A percentile compares a stretch with the other conserved stretches of the same genome.
Conservation (phyloP, 1,140 invertebrate genomes). For the Neodiprion fabricii region DNA sequence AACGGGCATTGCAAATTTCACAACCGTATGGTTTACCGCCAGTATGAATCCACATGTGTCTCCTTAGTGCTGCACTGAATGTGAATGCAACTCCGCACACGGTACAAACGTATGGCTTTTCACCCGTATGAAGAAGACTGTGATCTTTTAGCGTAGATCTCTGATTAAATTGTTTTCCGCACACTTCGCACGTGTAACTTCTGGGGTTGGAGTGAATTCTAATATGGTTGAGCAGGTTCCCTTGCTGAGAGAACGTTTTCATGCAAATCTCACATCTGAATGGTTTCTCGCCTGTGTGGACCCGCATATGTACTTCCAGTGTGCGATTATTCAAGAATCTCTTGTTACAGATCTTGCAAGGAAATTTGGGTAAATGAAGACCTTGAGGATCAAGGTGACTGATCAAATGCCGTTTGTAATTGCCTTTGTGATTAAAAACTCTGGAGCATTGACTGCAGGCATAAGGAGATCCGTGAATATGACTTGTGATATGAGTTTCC, state of each 20-base stretch:
- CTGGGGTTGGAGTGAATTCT: conserved; percentile 64
- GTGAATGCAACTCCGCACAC: conserved; percentile 59
- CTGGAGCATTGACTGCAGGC: conserved; percentile 52
- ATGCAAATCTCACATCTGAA: conserved; percentile 61
- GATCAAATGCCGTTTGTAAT: conserved; percentile 55
- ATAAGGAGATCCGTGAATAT: conserved; percentile 48
- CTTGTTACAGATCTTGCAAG: conserved; percentile 65
- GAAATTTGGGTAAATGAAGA: conserved; percentile 52
- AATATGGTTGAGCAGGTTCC: conserved; percentile 65
- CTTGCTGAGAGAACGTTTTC: conserved; percentile 63
- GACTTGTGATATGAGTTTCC: conserved; percentile 45
- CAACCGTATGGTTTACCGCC: conserved; percentile 61
- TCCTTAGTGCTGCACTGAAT: conserved; percentile 52
- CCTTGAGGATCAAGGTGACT: conserved; percentile 50
- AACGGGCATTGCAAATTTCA: conserved; percentile 53
- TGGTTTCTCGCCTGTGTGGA: conserved; percentile 72
- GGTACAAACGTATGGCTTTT: conserved; percentile 62
- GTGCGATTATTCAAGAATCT: conserved; percentile 58
- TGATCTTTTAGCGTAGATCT: conserved; percentile 56
- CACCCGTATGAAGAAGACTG: conserved; percentile 59
- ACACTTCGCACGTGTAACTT: conserved; percentile 61
- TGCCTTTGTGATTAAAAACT: conserved; percentile 55
- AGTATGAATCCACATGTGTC: conserved; percentile 57
- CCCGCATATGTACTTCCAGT: conserved; percentile 61
- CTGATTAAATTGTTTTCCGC: conserved; percentile 61